phyloP scores from a whole-genome alignment of 2,113 vertebrate genomes.

The Pitta sordida region DNA sequence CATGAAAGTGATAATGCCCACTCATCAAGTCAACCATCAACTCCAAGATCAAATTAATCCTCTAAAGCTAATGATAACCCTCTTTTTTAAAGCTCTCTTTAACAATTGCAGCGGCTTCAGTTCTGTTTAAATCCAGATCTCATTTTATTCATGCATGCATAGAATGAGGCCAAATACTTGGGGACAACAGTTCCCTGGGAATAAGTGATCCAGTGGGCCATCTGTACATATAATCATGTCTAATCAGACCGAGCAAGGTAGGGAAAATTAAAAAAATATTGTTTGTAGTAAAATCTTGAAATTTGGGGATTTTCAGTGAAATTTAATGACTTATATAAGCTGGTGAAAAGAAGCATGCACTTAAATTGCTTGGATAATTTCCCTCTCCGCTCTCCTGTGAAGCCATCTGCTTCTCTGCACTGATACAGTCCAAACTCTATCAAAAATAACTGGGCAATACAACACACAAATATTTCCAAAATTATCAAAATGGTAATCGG shows the following conservation, averaged over 20 bases:
- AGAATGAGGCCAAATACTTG: constrained; percentile 8
- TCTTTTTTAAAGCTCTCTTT: background rate
- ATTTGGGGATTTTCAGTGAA: background rate
- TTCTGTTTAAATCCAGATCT: background rate
- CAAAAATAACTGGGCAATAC: background rate
- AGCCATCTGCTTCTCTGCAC: background rate
- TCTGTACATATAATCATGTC: background rate
- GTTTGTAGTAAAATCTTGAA: background rate
- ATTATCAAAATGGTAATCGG: background rate
- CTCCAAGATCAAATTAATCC: background rate
- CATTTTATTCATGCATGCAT: background rate
- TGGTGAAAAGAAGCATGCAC: background rate
- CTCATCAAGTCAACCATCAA: background rate
- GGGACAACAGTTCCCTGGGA: background rate
- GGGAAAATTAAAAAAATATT: background rate
- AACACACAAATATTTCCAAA: background rate
- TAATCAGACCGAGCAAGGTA: background rate
- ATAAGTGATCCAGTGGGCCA: background rate
- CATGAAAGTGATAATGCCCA: background rate
- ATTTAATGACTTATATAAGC: background rate
- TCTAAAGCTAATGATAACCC: background rate
- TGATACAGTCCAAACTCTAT: background rate
- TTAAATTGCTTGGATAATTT: background rate
- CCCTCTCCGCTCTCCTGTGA: background rate
- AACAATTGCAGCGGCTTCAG: background rate